Conservation (phyloP, 2,113 vertebrate genomes). For the Cyprinus carpio region DNA sequence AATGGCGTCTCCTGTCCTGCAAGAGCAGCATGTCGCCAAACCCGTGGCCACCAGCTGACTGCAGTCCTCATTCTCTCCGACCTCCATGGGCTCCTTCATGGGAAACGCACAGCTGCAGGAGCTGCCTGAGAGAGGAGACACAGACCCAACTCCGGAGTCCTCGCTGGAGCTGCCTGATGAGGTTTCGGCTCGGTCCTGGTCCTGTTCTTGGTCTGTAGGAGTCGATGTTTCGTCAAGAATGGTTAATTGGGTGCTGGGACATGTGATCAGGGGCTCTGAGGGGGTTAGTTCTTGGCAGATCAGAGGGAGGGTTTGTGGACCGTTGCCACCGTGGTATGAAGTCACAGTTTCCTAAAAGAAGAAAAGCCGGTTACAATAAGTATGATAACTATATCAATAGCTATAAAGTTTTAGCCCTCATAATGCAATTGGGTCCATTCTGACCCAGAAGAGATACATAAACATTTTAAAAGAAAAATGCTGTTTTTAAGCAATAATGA, state of each 20-base stretch:
- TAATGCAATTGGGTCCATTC: too few relatives aligned
- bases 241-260: slow-evolving; percentile 49
- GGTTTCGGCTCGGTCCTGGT: slow-evolving; percentile 16
- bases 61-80: slow-evolving; percentile 90
- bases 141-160: slow-evolving; percentile 62
- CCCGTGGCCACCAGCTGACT: slow-evolving; percentile 84
- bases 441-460: too few relatives aligned
- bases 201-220: slow-evolving; percentile 44
- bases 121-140: slow-evolving; percentile 59
- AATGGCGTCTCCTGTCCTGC: slow-evolving; percentile 61
- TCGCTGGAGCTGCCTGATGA: slow-evolving; percentile 50
- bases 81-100: slow-evolving; percentile 83
- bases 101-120: slow-evolving; percentile 71
- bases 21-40: slow-evolving; percentile 67
- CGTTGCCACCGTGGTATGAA: slow-evolving; percentile 66
- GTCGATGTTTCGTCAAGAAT: slow-evolving; percentile 46
- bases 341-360: slow-evolving; percentile 72
- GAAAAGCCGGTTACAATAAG: not conserved
- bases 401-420: too few relatives aligned
- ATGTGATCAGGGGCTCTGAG: slow-evolving; percentile 51
- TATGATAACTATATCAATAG: too few relatives aligned
- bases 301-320: slow-evolving; percentile 57
- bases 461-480: too few relatives aligned
- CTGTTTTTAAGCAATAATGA: too few relatives aligned
- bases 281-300: slow-evolving; percentile 58